Evolutionary conservation across 2,113 vertebrate species (phyloP), one percentile per base, ranked within the genome.

Genomic region (Notarius lentiginosus): DNA sequence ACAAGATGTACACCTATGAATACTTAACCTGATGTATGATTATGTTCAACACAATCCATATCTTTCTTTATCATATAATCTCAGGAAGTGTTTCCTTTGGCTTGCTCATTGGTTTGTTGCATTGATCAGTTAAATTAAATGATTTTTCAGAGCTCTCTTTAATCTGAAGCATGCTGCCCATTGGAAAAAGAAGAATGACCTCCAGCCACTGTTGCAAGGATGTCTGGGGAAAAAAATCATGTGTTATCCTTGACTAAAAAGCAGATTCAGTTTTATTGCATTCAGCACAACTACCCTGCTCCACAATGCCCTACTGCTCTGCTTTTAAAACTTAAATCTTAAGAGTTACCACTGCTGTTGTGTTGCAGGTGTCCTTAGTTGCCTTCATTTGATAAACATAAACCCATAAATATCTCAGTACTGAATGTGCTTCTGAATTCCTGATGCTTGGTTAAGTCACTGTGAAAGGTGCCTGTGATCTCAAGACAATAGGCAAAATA

Each of bases 401-500:
- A 84, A 89, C 66, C 30, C 51, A 79, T 84, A 87, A 86, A 88
- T 76, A 73, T 75, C 72, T 51, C 47, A 56, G 2, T 82, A 75
- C 55, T 82, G 30, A 83, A 87, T 85, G 83, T 5, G 88, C 84
- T 91, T 2, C 17, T 34, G 17, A 47, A 84, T 79, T 85, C 84
- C 87, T 68, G 55, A 58, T 85, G 87, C 70, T 89, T 86, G 81
- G 88, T 88, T 86, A 84, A 90, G 76, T 53, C 20, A 76, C 79
- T 60, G 84, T 84, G 79, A 87, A 88, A 89, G 83, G 58, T 76
- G 88, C 55, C 18, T 49, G 88, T 87, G 85, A 87, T 83, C 85
- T 86, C 20, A 20, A 68, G 80, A 88, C 88, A 90, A 87, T 72
- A 75, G 84, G 41, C 7, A 10, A 84, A 83, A 73, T 84, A 89